Base-by-base conservation (phyloP, 2,113 vertebrate species). In the Pangasianodon hypophthalmus region DNA sequence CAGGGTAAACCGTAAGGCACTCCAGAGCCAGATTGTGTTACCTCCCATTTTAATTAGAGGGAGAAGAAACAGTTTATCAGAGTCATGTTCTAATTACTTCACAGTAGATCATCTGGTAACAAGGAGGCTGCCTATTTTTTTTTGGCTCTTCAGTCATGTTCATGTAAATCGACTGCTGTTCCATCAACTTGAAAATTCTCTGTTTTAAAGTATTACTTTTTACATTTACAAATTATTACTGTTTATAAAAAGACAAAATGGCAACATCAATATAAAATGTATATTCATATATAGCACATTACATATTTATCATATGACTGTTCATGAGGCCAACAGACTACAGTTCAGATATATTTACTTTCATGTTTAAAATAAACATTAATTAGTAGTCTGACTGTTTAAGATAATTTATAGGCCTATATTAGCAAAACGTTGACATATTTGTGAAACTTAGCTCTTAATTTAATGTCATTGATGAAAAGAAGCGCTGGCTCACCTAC, bases 41-140 rank as follows among this genome's bases (percentile, higher is more conserved):
- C 56, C 83, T 86, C 83, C 46, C 88, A 79, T 64, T 89, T 79
- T 79, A 89, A 89, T 89, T 77, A 79, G 13, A 85, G 88, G 88
- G 50, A 56, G 87, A 32, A 58, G 62, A 82, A 11, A 54, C 41
- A n/a, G 16, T 83, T 71, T 58, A 88, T 83, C 64, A 71, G 52
- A 84, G 41, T 88, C 81, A 71, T 26, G 21, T 84, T 73, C 18
- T 54, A 56, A 88, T 46, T 88, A 82, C 62, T 46, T 60, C 14
- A 32, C 73, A 0, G 21, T 58, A 75, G 19, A 60, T 77, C 18
- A 77, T 73, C 37, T 62, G 60, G 26, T 48, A 75, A 24, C 18
- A n/a, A 24, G 18, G 60, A 9, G 4, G 19, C 32, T 75, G 7
- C 3, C 4, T 79, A 48, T 48, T 56, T 56, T 8, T 21, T 84